Base-by-base conservation (phyloP, 2,113 vertebrate genomes). In the Vidua chalybeata region DNA sequence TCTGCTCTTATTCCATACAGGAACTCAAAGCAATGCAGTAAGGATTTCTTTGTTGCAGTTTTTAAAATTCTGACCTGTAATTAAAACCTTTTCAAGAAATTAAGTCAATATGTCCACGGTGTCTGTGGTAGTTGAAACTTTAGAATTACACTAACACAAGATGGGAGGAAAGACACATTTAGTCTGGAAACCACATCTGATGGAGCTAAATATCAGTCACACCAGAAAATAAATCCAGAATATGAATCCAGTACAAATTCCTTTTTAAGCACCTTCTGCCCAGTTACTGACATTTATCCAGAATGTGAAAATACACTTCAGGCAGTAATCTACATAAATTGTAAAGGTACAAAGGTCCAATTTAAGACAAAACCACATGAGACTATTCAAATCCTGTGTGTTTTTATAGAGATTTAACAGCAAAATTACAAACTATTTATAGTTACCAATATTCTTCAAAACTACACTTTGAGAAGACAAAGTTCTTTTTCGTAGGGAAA, bases 141-240 rank as follows among this genome's bases (percentile, higher is more conserved):
- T 0, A 45, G 30, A 58, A 49, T 37, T n/a, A 46, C 33, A 27
- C 21, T 33, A 33, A 46, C 7, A 58, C 0, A 0, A 78, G 27
- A 51, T 0, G 2, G 92, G 28, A 56, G 24, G 41, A 82, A 89
- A 79, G 52, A 26, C 27, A 81, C 52, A 72, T 81, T 92, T 66
- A 39, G 23, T 24, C 37, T 69, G 52, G 20, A 87, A 91, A 45
- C 10, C 55, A 39, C 87, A 93, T 20, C 46, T 62, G 33, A 90
- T 17, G 24, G 49, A 85, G 46, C 14, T 11, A 22, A 91, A 2
- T 12, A 67, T 68, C 80, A 77, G 64, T 9, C 46, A 83, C 10
- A 74, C 21, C 30, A 19, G 23, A 33, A 45, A 61, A 89, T 0
- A 52, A 15, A 61, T 8, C 19, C 31, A 8, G 23, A 85, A 30